Conservation (phyloP, 2,888 invertebrate genomes). For the Allolobophora icterica region DNA sequence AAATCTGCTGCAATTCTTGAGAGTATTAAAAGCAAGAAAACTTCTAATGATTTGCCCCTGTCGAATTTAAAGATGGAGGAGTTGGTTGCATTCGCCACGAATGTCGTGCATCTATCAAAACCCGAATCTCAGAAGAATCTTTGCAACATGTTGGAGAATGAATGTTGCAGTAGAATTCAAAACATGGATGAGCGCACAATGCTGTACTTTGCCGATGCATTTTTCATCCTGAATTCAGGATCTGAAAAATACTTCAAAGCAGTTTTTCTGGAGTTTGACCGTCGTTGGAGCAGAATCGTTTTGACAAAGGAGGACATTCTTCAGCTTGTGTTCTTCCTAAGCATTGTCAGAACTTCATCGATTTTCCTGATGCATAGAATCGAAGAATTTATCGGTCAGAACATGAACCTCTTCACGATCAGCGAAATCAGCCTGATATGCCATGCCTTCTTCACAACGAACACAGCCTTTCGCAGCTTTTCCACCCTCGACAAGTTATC, state of each 20-base stretch:
- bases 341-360: slow-evolving; percentile 18
- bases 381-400: not conserved
- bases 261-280: slow-evolving; percentile 5
- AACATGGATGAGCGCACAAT: not conserved
- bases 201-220: slow-evolving; percentile 1
- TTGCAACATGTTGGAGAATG: not conserved
- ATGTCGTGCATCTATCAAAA: not conserved
- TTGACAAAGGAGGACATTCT: not conserved
- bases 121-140: not conserved
- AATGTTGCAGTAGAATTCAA: slow-evolving; percentile 7
- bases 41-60: not conserved
- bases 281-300: not conserved
- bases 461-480: slow-evolving; percentile 1
- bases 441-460: slow-evolving; percentile 10
- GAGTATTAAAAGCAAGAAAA: not conserved
- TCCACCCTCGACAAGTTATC: not conserved
- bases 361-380: slow-evolving; percentile 23
- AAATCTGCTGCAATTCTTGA: not conserved
- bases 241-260: not conserved
- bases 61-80: not conserved
- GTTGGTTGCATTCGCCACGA: not conserved
- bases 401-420: not conserved
- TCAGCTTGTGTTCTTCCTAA: not conserved
- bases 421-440: not conserved
- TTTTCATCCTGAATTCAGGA: not conserved